Evolutionary conservation across 2,888 invertebrate genomes (phyloP).

Genomic region (Ochlodes sylvanus): DNA sequence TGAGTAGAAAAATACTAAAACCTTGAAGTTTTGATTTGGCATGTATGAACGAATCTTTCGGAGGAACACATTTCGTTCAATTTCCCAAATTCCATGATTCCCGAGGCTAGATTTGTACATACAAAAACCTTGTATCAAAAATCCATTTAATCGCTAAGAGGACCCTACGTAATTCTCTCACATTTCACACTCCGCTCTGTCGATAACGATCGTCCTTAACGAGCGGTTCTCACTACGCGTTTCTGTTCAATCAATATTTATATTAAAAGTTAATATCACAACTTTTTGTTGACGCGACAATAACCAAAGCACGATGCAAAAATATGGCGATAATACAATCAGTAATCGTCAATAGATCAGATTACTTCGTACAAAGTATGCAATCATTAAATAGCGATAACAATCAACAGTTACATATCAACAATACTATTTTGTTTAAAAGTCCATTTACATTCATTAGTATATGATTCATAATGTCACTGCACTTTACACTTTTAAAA

Average conservation of each 20-base stretch:
- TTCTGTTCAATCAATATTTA: slow-evolving; percentile 34
- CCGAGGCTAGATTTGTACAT: slow-evolving; percentile 10
- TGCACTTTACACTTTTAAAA: not conserved
- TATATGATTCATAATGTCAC: not conserved
- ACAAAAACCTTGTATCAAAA: slow-evolving; percentile 43
- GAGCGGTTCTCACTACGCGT: slow-evolving; percentile 14
- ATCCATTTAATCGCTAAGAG: slow-evolving; percentile 61
- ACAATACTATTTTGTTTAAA: slow-evolving; percentile 4
- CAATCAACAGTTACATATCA: slow-evolving; percentile 11
- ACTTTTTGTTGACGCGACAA: slow-evolving; percentile 33
- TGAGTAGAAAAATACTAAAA: slow-evolving; percentile 78
- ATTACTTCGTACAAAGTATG: not conserved
- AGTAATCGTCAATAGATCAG: not conserved
- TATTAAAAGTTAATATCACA: slow-evolving; percentile 30
- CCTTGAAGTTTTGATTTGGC: slow-evolving; percentile 54
- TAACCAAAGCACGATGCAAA: slow-evolving; percentile 19
- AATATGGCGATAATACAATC: slow-evolving; percentile 5
- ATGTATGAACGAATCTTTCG: slow-evolving; percentile 43
- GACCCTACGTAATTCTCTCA: slow-evolving; percentile 62
- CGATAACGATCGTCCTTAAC: slow-evolving; percentile 20
- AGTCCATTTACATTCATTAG: not conserved
- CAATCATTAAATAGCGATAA: slow-evolving; percentile 8
- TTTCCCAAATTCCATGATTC: slow-evolving; percentile 12
- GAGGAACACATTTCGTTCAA: slow-evolving; percentile 30
- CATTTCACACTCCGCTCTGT: slow-evolving; percentile 40